phyloP scores from a whole-genome alignment of 2,113 vertebrate genomes.

The Gymnorhina tibicen region DNA sequence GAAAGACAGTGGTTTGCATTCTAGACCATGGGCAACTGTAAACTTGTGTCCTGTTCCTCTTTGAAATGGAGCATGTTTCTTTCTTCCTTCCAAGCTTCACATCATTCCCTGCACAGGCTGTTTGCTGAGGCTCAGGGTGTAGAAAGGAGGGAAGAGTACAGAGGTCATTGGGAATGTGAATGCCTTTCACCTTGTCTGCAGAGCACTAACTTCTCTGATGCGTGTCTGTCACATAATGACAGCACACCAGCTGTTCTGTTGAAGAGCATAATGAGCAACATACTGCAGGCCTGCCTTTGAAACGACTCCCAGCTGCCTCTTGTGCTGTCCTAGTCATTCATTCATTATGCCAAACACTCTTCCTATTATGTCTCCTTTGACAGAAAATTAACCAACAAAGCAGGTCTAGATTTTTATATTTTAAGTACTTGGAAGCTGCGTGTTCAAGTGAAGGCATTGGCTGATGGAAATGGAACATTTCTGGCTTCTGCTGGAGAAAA shows the following conservation, averaged over 20 bases:
- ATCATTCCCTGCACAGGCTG: neutral
- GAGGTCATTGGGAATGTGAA: neutral
- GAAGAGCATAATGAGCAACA: constrained; percentile 36
- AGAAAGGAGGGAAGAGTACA: neutral
- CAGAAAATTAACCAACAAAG: constrained; percentile 35
- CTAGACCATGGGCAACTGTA: neutral
- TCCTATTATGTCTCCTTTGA: constrained; percentile 35
- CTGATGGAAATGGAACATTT: neutral
- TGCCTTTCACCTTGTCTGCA: constrained; percentile 28
- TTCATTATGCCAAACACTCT: constrained; percentile 30
- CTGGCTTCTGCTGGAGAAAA: neutral
- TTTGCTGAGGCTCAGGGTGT: neutral
- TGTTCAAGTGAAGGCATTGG: neutral
- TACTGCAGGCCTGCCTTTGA: constrained; percentile 48
- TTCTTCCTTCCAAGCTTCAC: neutral
- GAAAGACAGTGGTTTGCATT: neutral
- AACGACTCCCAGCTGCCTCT: constrained; percentile 40
- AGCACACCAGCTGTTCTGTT: constrained; percentile 26
- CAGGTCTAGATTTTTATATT: neutral
- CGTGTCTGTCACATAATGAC: constrained; percentile 1
- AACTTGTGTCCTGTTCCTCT: neutral
- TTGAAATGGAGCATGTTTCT: neutral
- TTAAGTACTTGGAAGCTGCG: neutral
- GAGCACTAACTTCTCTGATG: constrained; percentile 14
- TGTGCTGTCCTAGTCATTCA: constrained; percentile 27